Evolutionary conservation across 2,113 vertebrate species (phyloP).

Genomic region (Glareola pratincola): DNA sequence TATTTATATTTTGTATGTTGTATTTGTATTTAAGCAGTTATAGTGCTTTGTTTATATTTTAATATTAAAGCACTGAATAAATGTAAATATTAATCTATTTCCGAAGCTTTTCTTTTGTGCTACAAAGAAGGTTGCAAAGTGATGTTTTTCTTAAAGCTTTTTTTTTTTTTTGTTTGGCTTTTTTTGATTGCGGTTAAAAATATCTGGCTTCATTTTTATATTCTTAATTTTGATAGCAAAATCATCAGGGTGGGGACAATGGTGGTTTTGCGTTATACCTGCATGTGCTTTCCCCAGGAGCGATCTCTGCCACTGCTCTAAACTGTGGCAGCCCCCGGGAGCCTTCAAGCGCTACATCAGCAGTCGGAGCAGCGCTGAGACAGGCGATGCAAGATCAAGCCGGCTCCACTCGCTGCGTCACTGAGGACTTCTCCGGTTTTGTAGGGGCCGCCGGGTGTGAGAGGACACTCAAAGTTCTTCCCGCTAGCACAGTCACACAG

Average conservation of each 20-base stretch:
- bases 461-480: background rate
- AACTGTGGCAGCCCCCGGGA: background rate
- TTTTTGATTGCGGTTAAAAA: background rate
- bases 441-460: background rate
- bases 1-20: background rate
- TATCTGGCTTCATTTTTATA: background rate
- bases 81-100: background rate
- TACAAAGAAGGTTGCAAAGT: background rate
- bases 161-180: background rate
- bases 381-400: background rate
- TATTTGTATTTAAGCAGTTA: background rate
- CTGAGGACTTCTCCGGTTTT: background rate
- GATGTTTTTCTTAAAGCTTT: background rate
- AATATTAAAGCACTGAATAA: background rate
- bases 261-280: background rate
- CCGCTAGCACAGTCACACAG: fast-evolving
- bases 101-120: background rate
- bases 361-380: background rate
- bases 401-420: background rate
- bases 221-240: background rate
- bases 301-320: background rate
- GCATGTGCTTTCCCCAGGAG: background rate
- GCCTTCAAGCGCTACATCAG: background rate
- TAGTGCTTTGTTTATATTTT: background rate
- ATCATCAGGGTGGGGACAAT: fast-evolving